Evolutionary conservation across 2,113 vertebrate genomes (phyloP), one percentile per base, ranked within the genome.

Genomic region (Pagrus major): DNA sequence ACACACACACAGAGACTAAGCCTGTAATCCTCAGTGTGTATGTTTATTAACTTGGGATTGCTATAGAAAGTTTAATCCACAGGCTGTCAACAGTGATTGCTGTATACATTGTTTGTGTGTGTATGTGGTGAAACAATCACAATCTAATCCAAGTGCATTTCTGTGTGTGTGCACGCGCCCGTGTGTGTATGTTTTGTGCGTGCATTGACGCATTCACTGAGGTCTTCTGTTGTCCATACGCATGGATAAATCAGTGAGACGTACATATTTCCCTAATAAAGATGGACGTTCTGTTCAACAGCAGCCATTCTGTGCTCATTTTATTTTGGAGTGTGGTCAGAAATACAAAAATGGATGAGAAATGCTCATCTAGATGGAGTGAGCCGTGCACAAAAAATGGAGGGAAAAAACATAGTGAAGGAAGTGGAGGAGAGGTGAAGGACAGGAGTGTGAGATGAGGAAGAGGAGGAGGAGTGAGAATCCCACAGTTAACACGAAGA

Each of bases 31-130:
- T 58, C 31, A 33, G 0, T 78, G 70, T 80, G 65, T 76, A 81
- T 69, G 64, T 83, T 73, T 73, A 51, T 56, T 66, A 71, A 85
- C 29, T 21, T 47, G 42, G 31, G 23, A 72, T 75, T 79, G 61
- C 64, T 78, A 59, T 59, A 67, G 49, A 77, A 81, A 44, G 27
- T 76, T 69, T 86, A 88, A 90, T 91, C 86, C 81, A 70, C 55
- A 76, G 29, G n/a, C 60, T 44, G 21, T 2, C 29, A 47, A 9
- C 39, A 76, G 23, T 71, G 79, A 81, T 68, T 80, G 69, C 71
- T 77, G 7, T 64, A 23, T 75, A 59, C 31, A 52, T 61, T 76
- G 64, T 78, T 56, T 51, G 9, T 66, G 31, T 68, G 59, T 72
- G 59, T 47, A 11, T 52, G 33, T 78, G 59, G n/a, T 61, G 41